These are phyloP conservation scores for Galemys pyrenaicus DNA, from an alignment of 2,113 vertebrate species.

Conservation along the genomic window DNA sequence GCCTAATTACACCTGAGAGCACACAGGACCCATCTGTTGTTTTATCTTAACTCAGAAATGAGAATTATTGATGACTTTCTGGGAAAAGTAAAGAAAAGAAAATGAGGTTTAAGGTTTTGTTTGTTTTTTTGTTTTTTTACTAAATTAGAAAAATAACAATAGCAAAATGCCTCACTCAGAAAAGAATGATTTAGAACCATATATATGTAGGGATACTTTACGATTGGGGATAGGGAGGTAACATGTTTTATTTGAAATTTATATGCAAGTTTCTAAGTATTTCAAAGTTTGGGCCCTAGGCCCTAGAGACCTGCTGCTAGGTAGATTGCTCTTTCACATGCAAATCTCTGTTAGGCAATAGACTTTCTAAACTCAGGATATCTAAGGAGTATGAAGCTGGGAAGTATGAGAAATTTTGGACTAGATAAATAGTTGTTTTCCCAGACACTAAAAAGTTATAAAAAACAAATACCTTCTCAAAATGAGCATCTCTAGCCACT, in stretches of 20 bases:
- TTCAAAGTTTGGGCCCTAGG: background rate
- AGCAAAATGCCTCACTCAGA: background rate
- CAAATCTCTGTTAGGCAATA: background rate
- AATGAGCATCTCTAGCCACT: background rate
- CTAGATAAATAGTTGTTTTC: constrained; percentile 5
- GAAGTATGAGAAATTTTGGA: background rate
- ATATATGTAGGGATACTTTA: background rate
- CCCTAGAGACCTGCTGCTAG: background rate
- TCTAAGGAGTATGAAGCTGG: background rate
- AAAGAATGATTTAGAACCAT: constrained; percentile 13
- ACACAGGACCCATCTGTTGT: background rate
- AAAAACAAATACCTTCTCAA: background rate
- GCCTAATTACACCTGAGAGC: background rate
- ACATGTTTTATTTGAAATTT: background rate
- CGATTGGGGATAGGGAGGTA: background rate
- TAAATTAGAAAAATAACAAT: background rate
- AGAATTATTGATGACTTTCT: background rate
- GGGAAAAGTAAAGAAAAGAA: background rate
- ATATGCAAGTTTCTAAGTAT: background rate
- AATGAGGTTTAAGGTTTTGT: background rate
- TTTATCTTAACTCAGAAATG: constrained; percentile 5
- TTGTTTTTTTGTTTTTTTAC: background rate
- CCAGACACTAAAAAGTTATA: too few relatives aligned
- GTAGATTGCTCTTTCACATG: background rate
- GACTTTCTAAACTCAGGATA: background rate